These are phyloP conservation scores for Mizuhopecten yessoensis DNA, from an alignment of 1,140 invertebrate species.

Conservation along the genomic window DNA sequence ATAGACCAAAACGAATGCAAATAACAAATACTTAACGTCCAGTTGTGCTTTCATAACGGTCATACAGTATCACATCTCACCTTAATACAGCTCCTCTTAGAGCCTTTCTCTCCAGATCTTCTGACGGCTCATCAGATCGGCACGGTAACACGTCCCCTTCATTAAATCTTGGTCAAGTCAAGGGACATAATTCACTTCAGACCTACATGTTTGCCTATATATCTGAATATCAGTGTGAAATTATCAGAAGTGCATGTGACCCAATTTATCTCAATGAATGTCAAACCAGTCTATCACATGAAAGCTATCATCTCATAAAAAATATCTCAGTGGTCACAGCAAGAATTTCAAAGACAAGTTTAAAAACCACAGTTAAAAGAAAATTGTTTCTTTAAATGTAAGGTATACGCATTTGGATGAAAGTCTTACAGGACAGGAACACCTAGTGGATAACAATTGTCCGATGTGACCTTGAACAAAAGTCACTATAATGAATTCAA, in stretches of 20 bases:
- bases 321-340: background rate
- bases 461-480: background rate
- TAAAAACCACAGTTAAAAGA: background rate
- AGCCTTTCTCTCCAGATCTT: conserved; percentile 86
- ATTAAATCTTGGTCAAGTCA: conserved; percentile 74
- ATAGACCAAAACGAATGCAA: too few species aligned
- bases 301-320: background rate
- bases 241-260: background rate
- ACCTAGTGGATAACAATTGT: background rate
- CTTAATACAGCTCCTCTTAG: conserved; percentile 85
- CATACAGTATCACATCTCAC: conserved; percentile 63
- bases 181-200: conserved; percentile 83
- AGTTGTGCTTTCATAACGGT: too few species aligned
- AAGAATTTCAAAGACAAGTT: background rate
- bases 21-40: too few species aligned
- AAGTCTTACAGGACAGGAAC: background rate
- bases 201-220: background rate
- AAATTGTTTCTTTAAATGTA: background rate
- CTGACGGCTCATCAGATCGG: conserved; percentile 85
- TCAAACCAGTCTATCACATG: background rate
- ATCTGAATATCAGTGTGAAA: background rate
- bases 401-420: background rate
- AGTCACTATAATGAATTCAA: background rate
- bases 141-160: conserved; percentile 82
- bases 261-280: background rate